These are phyloP conservation scores for Hypotaenidia philippensis DNA, from an alignment of 2,797 vertebrate genomes.

Conservation along the genomic window DNA sequence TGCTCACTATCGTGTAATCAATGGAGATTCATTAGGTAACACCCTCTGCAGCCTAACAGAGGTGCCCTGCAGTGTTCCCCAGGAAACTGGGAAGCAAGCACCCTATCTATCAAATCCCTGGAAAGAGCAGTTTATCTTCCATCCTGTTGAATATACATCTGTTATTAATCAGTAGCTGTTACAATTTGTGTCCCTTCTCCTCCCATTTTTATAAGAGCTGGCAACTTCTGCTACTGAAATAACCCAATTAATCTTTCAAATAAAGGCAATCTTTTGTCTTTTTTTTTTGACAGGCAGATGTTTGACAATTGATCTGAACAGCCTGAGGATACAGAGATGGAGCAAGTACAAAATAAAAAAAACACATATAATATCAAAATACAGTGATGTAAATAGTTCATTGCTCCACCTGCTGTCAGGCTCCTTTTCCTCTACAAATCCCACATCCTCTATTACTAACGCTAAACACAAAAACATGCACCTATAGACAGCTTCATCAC, in stretches of 20 bases:
- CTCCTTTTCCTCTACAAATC: not conserved
- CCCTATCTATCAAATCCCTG: constrained; percentile 15
- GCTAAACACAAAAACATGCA: not conserved
- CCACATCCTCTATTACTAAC: accelerated
- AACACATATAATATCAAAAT: not conserved
- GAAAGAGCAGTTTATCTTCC: constrained; percentile 29
- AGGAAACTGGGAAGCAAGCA: not conserved
- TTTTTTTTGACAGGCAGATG: not conserved
- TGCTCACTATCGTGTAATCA: not conserved
- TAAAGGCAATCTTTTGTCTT: not conserved
- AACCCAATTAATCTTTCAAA: constrained; percentile 52
- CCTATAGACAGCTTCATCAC: not conserved
- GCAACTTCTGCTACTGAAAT: constrained; percentile 41
- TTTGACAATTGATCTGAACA: constrained; percentile 29
- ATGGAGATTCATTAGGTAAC: constrained; percentile 20
- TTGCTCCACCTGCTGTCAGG: constrained; percentile 61
- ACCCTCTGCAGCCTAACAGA: not conserved
- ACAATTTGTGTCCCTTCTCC: constrained; percentile 25
- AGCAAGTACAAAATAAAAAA: not conserved
- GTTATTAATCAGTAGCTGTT: constrained; percentile 52
- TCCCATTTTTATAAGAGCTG: not conserved
- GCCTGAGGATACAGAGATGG: not conserved
- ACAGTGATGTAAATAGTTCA: not conserved
- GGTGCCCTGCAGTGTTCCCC: not conserved
- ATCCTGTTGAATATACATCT: not conserved